Base-by-base conservation (phyloP, 2,113 vertebrate species). In the Sander lucioperca region DNA sequence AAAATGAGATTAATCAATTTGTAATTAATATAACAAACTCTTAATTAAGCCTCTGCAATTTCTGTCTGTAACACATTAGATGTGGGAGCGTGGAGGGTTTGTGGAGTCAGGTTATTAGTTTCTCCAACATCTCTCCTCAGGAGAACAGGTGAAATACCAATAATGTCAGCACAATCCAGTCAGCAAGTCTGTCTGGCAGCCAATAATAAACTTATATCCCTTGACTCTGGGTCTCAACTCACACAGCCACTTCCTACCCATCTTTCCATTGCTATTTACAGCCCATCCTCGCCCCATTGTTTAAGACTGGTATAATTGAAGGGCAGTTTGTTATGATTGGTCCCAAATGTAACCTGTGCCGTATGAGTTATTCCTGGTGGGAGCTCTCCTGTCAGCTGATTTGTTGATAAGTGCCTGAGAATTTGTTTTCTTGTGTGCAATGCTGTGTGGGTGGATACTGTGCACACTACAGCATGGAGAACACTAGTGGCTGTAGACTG, bases 121-220 rank as follows among this genome's bases (percentile, higher is more conserved):
- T 92, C 86, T 87, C 79, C 77, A 89, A 86, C 91, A 92, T 91
- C 82, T 62, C 82, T 89, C 77, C 92, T 84, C 83, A 57, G 77
- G 87, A 93, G 93, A 91, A 90, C 89, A 90, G 91, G 86, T 89
- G 84, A 91, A 94, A 94, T 93, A 94, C 89, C 92, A 93, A 92
- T 94, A 94, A 94, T 91, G 94, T 94, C 94, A 94, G 93, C 91
- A 93, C 91, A 92, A 92, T 92, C 92, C 90, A 94, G 92, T 93
- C 93, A 93, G 92, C 92, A 93, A 92, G 88, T 91, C 91, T 93
- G 91, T 92, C 91, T 92, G 88, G 86, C 92, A 93, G 92, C 94
- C 94, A 90, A 93, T 95, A 95, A 95, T 92, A 95, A 93, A 93
- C 89, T 91, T 74, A 78, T 88, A 89, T 93, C 89, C 92, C 93